Base-by-base conservation (phyloP, 2,113 vertebrate species). In the Lethenteron camtschaticum region DNA sequence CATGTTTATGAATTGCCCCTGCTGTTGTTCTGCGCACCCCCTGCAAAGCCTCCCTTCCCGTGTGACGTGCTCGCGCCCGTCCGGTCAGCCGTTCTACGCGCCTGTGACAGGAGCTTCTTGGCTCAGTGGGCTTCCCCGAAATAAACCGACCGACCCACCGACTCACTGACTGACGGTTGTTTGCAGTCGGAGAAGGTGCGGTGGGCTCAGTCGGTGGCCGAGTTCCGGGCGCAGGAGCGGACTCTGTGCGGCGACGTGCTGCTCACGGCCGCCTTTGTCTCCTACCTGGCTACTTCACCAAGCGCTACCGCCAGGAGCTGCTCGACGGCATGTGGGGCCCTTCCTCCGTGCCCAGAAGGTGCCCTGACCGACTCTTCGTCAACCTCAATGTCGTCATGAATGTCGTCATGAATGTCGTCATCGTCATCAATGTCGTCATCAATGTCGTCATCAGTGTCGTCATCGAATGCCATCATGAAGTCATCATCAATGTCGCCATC, bases 201-300 rank as follows among this genome's bases (percentile, higher is more conserved):
- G 73, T 88, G 85, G 84, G 81, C 76, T 7, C 76, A 81, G 24
- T 79, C 80, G 2, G 9, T 79, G 56, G 68, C 82, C 70, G 80
- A 79, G 9, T 83, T 85, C 70, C 77, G 87, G 78, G 74, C 75
- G 63, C 80, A 85, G 73, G 80, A 82, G 77, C 80, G 82, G 78
- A 89, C 79, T 41, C 76, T 96, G 20, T 96, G 90, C 70, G 94
- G 92, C 11, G 92, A 96, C 2, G 79, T 96, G 70, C 79, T 96
- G 63, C 82, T 99, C 70, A 78, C 77, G 16, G 86, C 89, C 0
- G 87, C 90, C 72, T 99, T 95, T 2, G 73, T 96, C 69, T 96
- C 92, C 11, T 96, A 99, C 80, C 78, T 96, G 60, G 94, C 7
- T 99, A 91, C 78, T 96, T 96, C 78, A 89, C 85, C 56, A 88